Conservation (phyloP, 2,797 vertebrate species). For the Carapus acus region DNA sequence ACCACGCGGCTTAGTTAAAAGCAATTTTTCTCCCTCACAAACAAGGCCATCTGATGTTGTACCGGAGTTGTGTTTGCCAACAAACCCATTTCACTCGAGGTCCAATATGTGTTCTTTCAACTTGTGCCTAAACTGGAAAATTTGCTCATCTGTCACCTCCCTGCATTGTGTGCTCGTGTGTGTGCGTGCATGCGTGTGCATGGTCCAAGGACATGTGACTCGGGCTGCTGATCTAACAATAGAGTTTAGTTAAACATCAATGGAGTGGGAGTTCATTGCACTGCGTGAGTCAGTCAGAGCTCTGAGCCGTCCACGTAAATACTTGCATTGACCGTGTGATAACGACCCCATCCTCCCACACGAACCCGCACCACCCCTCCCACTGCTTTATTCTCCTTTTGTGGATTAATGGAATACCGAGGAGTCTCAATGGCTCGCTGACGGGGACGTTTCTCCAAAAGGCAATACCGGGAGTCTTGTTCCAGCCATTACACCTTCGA, state of each 20-base stretch:
- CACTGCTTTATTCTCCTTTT: conserved; percentile 12
- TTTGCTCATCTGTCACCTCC: too few relatives aligned
- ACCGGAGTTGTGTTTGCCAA: too few relatives aligned
- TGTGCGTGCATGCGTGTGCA: conserved; percentile 12
- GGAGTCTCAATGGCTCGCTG: background rate
- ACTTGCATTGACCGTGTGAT: conserved; percentile 36
- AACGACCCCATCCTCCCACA: too few relatives aligned
- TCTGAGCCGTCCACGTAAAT: conserved; percentile 51
- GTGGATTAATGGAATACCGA: conserved; percentile 12
- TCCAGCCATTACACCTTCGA: too few relatives aligned
- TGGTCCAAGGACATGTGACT: conserved; percentile 46
- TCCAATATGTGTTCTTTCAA: too few relatives aligned
- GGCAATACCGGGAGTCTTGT: too few relatives aligned
- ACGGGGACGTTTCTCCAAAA: too few relatives aligned
- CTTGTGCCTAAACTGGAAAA: too few relatives aligned
- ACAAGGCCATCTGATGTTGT: too few relatives aligned
- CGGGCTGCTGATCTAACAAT: conserved; percentile 51
- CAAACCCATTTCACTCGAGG: too few relatives aligned
- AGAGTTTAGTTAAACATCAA: conserved; percentile 64
- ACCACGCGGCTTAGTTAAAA: conserved; percentile 13
- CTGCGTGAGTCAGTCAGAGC: conserved; percentile 41
- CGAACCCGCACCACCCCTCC: background rate
- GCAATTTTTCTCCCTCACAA: too few relatives aligned
- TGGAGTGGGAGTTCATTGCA: conserved; percentile 47
- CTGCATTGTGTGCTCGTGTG: too few relatives aligned